Conservation (phyloP, 2,888 invertebrate genomes). For the Platerodrilus igneus region DNA sequence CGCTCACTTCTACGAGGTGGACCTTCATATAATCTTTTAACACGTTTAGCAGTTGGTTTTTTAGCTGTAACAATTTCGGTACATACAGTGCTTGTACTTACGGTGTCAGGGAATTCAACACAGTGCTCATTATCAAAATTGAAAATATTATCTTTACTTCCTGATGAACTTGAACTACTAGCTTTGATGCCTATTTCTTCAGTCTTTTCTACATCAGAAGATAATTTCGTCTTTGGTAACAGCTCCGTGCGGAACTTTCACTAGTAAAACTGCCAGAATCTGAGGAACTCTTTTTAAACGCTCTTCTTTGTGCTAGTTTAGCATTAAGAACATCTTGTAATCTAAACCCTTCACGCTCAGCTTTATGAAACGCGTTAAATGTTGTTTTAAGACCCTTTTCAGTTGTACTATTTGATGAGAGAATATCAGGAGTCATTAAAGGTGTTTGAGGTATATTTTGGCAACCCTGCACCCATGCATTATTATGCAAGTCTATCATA, state of each 20-base stretch:
- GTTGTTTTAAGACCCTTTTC: constrained; percentile 58
- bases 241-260: constrained; percentile 42
- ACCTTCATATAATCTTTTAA: too few species aligned
- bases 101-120: too few species aligned
- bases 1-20: background rate
- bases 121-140: too few species aligned
- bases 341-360: constrained; percentile 67
- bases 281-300: constrained; percentile 55
- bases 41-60: too few species aligned
- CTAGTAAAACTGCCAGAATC: constrained; percentile 46
- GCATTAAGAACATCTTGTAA: constrained; percentile 68
- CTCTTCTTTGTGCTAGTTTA: constrained; percentile 64
- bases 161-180: constrained; percentile 18
- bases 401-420: constrained; percentile 49
- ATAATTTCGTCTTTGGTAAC: constrained; percentile 32
- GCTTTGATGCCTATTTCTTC: constrained; percentile 26
- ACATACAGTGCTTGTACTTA: too few species aligned
- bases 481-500: constrained; percentile 61
- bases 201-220: constrained; percentile 36
- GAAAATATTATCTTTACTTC: constrained; percentile 39
- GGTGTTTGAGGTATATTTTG: constrained; percentile 51
- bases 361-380: constrained; percentile 64
- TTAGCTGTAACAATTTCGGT: too few species aligned
- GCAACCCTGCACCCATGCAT: constrained; percentile 60
- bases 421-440: constrained; percentile 59